A percentile compares a stretch with the other conserved stretches of the same genome.
Evolutionary conservation across 2,888 invertebrate genomes (phyloP).

Genomic region (Drosophila affinis): DNA sequence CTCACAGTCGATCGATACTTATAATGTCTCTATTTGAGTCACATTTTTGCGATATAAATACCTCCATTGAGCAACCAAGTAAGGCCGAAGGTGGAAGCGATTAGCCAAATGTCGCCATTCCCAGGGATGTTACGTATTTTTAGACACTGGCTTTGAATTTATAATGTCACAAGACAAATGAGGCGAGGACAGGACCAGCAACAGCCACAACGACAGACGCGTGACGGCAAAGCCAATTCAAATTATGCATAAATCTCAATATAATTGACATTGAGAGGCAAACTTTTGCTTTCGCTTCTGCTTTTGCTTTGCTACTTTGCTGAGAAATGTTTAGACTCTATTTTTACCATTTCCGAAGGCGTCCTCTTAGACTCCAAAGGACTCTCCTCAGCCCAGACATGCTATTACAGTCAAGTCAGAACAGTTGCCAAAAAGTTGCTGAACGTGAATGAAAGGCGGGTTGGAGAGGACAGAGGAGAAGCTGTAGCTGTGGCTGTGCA

Average conservation of each 20-base stretch:
- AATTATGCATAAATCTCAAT: conserved; percentile 68
- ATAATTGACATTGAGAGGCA: conserved; percentile 39
- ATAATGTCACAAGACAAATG: conserved; percentile 37
- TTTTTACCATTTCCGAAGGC: conserved; percentile 47
- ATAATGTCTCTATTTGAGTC: neutral
- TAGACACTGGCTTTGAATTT: conserved; percentile 47
- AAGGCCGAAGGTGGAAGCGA: conserved; percentile 5
- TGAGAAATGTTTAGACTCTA: conserved; percentile 53
- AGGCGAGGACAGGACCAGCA: neutral
- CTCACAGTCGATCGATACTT: neutral
- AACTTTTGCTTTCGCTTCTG: conserved; percentile 43
- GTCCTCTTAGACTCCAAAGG: conserved; percentile 21
- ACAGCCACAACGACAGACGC: neutral
- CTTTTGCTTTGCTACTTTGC: conserved; percentile 15
- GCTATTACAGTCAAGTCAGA: conserved; percentile 41
- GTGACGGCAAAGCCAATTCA: conserved; percentile 35
- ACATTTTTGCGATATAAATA: neutral
- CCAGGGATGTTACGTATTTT: conserved; percentile 39
- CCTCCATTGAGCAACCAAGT: conserved; percentile 2
- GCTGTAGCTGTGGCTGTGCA: neutral
- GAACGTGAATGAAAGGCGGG: conserved; percentile 25
- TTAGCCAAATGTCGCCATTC: conserved; percentile 5
- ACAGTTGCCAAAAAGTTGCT: conserved; percentile 43
- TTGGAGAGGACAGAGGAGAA: neutral
- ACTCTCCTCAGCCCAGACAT: conserved; percentile 12